Evolutionary conservation across 2,888 invertebrate genomes (phyloP).

Genomic region (Julus scandinavius): DNA sequence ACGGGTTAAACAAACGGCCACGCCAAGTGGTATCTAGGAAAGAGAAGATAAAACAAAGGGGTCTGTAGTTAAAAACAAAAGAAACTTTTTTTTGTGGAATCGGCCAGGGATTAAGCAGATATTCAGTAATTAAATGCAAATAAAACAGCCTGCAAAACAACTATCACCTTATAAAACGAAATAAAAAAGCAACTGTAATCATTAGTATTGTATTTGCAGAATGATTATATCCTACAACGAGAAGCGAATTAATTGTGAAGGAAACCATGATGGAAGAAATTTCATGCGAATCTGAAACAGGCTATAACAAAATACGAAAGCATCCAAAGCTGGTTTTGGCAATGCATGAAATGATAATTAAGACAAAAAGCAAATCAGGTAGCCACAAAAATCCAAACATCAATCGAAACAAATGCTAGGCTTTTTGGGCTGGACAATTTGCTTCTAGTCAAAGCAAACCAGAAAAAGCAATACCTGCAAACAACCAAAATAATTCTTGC

Average conservation of each 20-base stretch:
- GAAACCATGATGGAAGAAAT: not conserved
- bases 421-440: not conserved
- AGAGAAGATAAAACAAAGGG: conserved; percentile 59
- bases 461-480: not conserved
- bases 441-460: not conserved
- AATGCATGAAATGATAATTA: not conserved
- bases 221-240: conserved; percentile 16
- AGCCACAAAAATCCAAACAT: not conserved
- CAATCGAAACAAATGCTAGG: not conserved
- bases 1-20: conserved; percentile 59
- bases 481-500: conserved; percentile 1
- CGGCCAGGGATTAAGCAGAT: conserved; percentile 54
- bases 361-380: not conserved
- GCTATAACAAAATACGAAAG: not conserved
- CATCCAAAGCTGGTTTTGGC: not conserved
- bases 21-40: conserved; percentile 59
- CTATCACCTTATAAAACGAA: conserved; percentile 39
- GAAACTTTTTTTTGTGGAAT: conserved; percentile 52
- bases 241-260: not conserved
- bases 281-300: not conserved
- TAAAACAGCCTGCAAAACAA: conserved; percentile 45
- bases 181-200: conserved; percentile 32
- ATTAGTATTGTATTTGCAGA: conserved; percentile 7
- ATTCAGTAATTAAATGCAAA: conserved; percentile 43
- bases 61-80: conserved; percentile 58